Conservation (phyloP, 2,113 vertebrate species). For the Shinisaurus crocodilurus region DNA sequence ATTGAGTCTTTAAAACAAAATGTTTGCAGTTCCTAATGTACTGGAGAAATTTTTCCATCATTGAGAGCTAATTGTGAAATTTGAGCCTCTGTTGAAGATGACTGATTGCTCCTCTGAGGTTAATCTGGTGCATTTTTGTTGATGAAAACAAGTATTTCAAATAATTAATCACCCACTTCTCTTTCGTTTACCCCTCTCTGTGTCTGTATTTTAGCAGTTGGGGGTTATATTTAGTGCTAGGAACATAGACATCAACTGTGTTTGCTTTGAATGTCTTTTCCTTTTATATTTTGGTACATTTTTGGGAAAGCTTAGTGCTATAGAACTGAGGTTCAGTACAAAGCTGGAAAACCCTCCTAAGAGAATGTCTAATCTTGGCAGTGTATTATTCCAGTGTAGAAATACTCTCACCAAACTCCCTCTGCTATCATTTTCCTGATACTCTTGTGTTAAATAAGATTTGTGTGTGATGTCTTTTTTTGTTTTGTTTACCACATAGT, state of each 20-base stretch:
- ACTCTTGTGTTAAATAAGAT: background rate
- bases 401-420: background rate
- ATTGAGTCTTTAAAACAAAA: slow-evolving; percentile 42
- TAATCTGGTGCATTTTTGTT: background rate
- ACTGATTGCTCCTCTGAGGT: background rate
- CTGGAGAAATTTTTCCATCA: slow-evolving; percentile 18
- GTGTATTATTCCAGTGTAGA: background rate
- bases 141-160: background rate
- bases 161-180: background rate
- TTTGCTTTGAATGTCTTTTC: background rate
- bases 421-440: background rate
- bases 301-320: background rate
- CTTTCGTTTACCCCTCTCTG: background rate
- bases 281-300: background rate
- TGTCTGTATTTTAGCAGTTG: background rate
- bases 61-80: slow-evolving; percentile 44
- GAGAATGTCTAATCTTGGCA: background rate
- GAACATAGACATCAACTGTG: background rate
- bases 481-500: too few relatives aligned
- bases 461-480: too few relatives aligned
- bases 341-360: background rate
- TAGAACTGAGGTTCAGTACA: background rate
- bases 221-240: background rate
- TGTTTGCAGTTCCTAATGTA: background rate
- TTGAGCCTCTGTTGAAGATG: background rate